phyloP scores from a whole-genome alignment of 1,140 invertebrate species.

The Polypedilum pembai region DNA sequence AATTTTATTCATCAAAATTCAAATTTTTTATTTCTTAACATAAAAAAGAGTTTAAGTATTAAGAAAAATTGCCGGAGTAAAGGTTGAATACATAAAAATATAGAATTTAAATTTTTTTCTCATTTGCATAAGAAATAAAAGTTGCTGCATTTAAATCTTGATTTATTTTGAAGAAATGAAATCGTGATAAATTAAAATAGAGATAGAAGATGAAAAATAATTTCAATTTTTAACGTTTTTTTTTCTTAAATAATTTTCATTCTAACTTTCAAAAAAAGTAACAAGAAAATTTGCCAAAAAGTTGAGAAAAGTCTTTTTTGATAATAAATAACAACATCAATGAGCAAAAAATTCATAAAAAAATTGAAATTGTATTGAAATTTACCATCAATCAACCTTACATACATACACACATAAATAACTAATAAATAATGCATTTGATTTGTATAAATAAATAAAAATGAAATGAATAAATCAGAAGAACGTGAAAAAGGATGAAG shows the following conservation, averaged over 20 bases:
- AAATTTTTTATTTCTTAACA: background rate
- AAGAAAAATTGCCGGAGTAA: background rate
- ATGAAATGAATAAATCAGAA: background rate
- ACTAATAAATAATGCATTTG: background rate
- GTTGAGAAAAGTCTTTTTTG: background rate
- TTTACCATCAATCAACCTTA: too few species aligned
- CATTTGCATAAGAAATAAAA: background rate
- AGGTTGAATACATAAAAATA: background rate
- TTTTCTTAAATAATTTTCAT: background rate
- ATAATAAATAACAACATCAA: background rate
- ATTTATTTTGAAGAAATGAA: background rate
- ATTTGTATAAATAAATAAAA: constrained; percentile 23
- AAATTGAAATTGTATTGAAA: background rate
- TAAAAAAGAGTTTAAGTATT: background rate
- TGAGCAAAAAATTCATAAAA: background rate
- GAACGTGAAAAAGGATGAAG: background rate
- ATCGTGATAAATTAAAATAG: background rate
- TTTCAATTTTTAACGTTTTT: background rate
- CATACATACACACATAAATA: background rate
- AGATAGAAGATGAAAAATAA: background rate
- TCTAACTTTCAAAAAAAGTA: background rate
- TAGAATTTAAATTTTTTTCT: background rate
- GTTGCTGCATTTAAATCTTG: background rate
- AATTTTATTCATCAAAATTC: background rate
- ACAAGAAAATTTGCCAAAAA: background rate